Conservation (phyloP, 2,113 vertebrate genomes). For the Ageneiosus marmoratus region DNA sequence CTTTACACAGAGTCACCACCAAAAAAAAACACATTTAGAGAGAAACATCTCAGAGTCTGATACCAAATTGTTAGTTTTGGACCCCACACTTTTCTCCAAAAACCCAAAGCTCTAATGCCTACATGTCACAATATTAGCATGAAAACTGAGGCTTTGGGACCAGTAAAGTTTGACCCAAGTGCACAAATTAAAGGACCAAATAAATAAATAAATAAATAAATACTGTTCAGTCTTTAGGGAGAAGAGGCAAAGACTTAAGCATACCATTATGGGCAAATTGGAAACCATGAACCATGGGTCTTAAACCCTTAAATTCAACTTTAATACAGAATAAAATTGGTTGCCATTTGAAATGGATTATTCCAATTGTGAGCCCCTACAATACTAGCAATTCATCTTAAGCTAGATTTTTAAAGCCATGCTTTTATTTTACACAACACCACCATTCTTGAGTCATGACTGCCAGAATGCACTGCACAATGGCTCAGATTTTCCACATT, state of each 20-base stretch:
- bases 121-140: neutral
- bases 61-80: too few species aligned
- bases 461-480: neutral
- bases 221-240: too few species aligned
- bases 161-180: neutral
- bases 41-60: neutral
- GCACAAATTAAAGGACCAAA: neutral
- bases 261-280: neutral
- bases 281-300: neutral
- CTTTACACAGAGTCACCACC: neutral
- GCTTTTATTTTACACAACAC: too few species aligned
- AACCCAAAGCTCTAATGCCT: too few species aligned
- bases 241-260: too few species aligned
- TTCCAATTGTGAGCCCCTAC: neutral
- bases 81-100: too few species aligned
- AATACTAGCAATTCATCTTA: neutral
- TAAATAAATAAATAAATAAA: too few species aligned
- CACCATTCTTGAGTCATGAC: neutral
- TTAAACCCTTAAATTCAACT: too few species aligned
- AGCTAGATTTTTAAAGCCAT: neutral
- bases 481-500: neutral
- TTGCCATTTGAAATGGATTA: neutral
- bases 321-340: too few species aligned
- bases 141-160: neutral
- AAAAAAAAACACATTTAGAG: neutral